A percentile compares a stretch with the other conserved stretches of the same genome.
Conservation (phyloP, 2,113 vertebrate genomes). For the Sminthopsis crassicaudata region DNA sequence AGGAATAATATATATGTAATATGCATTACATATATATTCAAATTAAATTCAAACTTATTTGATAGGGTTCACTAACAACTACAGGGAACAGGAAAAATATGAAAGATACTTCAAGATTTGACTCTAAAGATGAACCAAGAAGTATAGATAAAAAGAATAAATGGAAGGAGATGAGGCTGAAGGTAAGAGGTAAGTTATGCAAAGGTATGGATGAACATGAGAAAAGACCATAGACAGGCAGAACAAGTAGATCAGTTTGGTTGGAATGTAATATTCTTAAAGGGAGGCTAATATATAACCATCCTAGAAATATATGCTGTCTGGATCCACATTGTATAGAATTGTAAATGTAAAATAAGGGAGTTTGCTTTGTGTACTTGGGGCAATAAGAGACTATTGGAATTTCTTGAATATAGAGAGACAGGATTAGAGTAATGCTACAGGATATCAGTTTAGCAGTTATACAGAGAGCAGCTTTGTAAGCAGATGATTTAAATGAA, state of each 20-base stretch:
- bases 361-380: not conserved
- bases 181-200: not conserved
- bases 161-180: not conserved
- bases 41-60: not conserved
- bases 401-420: not conserved
- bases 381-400: not conserved
- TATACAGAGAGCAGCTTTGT: not conserved
- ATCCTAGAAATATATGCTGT: not conserved
- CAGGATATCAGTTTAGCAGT: not conserved
- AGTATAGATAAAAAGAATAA: not conserved
- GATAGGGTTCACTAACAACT: not conserved
- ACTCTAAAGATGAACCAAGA: not conserved
- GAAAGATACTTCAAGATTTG: not conserved
- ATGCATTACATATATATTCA: not conserved
- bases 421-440: not conserved
- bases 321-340: not conserved
- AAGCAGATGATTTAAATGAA: not conserved
- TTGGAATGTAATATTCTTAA: not conserved
- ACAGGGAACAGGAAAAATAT: not conserved
- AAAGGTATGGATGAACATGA: not conserved
- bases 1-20: not conserved
- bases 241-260: not conserved
- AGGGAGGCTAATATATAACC: not conserved
- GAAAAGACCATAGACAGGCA: not conserved
- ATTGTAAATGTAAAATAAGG: not conserved